phyloP scores from a whole-genome alignment of 2,113 vertebrate species.

The Camelus bactrianus region DNA sequence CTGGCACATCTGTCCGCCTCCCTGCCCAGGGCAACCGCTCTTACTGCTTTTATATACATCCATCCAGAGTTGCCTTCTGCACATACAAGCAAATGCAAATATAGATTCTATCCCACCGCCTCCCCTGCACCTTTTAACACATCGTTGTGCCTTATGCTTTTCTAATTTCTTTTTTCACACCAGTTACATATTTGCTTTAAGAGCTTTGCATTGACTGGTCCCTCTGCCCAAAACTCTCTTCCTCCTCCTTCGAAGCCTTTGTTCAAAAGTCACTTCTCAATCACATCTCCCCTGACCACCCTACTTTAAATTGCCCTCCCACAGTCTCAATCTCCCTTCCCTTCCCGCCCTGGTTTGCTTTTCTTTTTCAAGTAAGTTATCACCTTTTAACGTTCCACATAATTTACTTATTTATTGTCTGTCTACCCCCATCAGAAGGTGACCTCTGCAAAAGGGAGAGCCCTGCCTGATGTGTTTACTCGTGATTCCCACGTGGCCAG shows the following conservation, averaged over 20 bases:
- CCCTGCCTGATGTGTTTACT: not conserved
- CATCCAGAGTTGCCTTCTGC: not conserved
- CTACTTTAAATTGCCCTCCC: not conserved
- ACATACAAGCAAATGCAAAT: not conserved
- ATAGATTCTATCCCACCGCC: not conserved
- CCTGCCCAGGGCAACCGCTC: not conserved
- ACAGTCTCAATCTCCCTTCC: not conserved
- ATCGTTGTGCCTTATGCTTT: not conserved
- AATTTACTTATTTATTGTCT: not conserved
- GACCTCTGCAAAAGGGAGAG: not conserved
- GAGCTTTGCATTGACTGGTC: not conserved
- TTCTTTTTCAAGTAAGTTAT: not conserved
- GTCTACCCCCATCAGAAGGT: not conserved
- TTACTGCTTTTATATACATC: too few species aligned
- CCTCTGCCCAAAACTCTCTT: not conserved
- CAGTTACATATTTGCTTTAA: not conserved
- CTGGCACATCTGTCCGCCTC: not conserved
- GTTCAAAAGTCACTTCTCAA: not conserved
- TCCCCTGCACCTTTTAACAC: not conserved
- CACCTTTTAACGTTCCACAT: not conserved
- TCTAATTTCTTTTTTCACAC: not conserved
- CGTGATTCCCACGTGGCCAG: not conserved
- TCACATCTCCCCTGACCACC: not conserved
- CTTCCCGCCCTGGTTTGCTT: not conserved
- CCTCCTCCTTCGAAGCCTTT: not conserved